phyloP scores from a whole-genome alignment of 2,888 invertebrate genomes.

The Pedicia rivosa region DNA sequence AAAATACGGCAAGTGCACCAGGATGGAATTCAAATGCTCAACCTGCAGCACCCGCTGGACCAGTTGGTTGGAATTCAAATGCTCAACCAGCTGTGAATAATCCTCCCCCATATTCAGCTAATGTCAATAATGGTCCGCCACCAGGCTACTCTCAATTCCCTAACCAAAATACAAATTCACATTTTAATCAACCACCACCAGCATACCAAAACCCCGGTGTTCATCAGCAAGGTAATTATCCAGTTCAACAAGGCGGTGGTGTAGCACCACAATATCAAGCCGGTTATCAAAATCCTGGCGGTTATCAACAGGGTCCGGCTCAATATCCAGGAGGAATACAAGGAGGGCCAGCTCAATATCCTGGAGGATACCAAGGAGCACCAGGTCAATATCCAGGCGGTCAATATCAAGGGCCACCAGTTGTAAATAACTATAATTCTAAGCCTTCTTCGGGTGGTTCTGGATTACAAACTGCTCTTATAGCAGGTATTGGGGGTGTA shows the following conservation, averaged over 20 bases:
- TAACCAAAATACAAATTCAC: slow-evolving; percentile 22
- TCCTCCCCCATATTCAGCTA: slow-evolving; percentile 8
- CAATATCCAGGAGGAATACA: neutral
- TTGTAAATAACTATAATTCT: neutral
- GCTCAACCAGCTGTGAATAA: slow-evolving; percentile 12
- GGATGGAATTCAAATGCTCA: too few relatives aligned
- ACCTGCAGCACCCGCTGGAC: slow-evolving; percentile 10
- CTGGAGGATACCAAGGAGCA: neutral
- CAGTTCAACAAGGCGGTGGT: neutral
- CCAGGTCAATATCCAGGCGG: neutral
- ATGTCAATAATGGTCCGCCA: slow-evolving; percentile 21
- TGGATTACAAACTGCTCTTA: slow-evolving; percentile 1
- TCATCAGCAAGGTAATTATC: slow-evolving; percentile 12
- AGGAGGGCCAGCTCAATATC: neutral
- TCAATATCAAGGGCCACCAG: neutral
- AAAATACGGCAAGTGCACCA: slow-evolving; percentile 13
- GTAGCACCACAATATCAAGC: neutral
- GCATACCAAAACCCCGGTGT: slow-evolving; percentile 23
- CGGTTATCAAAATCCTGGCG: neutral
- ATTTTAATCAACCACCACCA: slow-evolving; percentile 24
- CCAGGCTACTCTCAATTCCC: slow-evolving; percentile 25
- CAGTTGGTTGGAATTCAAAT: slow-evolving; percentile 28
- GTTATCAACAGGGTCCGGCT: neutral
- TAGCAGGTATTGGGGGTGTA: slow-evolving; percentile 6
- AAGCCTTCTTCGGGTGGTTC: neutral